A percentile compares a stretch with the other conserved stretches of the same genome.
Evolutionary conservation across 2,888 invertebrate genomes (phyloP).

Genomic region (Drosophila phalerata): DNA sequence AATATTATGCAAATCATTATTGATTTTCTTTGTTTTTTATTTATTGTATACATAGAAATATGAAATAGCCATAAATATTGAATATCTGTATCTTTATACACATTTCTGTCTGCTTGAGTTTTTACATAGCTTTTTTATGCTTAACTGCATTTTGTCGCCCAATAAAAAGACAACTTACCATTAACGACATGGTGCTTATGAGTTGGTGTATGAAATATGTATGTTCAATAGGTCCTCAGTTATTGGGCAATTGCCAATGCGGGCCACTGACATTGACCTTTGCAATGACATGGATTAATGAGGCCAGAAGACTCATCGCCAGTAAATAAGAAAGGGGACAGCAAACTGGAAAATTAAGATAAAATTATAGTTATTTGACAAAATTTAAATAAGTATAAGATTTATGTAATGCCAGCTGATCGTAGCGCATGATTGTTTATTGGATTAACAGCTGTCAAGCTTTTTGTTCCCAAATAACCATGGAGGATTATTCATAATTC

Average conservation of each 20-base stretch:
- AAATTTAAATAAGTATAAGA: too few relatives aligned
- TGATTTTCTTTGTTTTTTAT: slow-evolving; percentile 64
- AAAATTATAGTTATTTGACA: background rate
- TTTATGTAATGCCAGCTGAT: too few relatives aligned
- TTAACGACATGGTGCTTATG: slow-evolving; percentile 31
- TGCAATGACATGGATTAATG: slow-evolving; percentile 57
- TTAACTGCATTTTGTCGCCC: slow-evolving; percentile 60
- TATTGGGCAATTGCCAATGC: slow-evolving; percentile 45
- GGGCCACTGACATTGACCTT: slow-evolving; percentile 66
- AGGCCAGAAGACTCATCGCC: slow-evolving; percentile 7
- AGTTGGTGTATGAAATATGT: slow-evolving; percentile 38
- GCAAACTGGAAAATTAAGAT: too few relatives aligned
- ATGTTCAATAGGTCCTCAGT: slow-evolving; percentile 8
- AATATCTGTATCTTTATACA: slow-evolving; percentile 4
- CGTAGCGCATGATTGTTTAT: background rate
- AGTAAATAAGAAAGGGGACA: background rate
- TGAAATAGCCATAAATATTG: slow-evolving; percentile 39
- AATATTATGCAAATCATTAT: slow-evolving; percentile 73
- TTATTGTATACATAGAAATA: slow-evolving; percentile 42
- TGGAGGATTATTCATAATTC: background rate
- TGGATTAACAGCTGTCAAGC: background rate
- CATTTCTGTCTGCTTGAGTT: slow-evolving; percentile 2
- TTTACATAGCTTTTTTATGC: slow-evolving; percentile 36
- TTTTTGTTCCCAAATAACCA: background rate
- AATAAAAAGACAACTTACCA: slow-evolving; percentile 46